Base-by-base conservation (phyloP, 1,140 invertebrate genomes). In the Lepeophtheirus salmonis region DNA sequence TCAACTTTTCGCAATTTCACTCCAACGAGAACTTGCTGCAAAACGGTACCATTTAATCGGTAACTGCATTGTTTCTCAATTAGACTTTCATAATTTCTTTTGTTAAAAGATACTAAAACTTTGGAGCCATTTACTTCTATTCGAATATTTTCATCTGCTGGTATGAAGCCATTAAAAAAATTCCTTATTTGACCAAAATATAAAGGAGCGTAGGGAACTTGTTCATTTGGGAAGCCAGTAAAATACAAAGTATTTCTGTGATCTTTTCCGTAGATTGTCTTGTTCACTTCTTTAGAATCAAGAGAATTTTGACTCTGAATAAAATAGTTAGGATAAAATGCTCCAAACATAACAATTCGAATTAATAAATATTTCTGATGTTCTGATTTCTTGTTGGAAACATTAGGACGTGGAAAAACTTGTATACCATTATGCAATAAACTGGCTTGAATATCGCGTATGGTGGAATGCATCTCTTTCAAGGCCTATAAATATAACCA, bases 311-410 rank as follows among this genome's bases (percentile, higher is more conserved):
- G 24, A 16, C 18, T 2, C 12, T 51, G 25, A 21, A 63, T 16
- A 71, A 87, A 95, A 68, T 87, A 94, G 69, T 92, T 81, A 0
- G 90, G 91, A 74, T 92, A 95, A 71, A 95, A 94, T 17, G 86
- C 85, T 10, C 82, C 84, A 62, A 80, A 80, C 25, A 86, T 71
- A 1, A 82, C 73, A 25, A 86, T 68, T 81, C 86, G 66, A 4
- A 70, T 64, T 65, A 58, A 59, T 20, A 56, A 59, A 59, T 60
- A 18, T 17, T 41, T 49, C 16, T 50, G 17, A 16, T 52, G 23
- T 12, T 16, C 56, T 23, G n/a, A n/a, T 3, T 24, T 57, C 4
- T 14, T n/a, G 24, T 13, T 30, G 56, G 57, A 26, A 13, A 17
- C 49, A 24, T 60, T 60, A 1, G 49, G 41, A 17, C 17, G 21